Evolutionary conservation across 2,113 vertebrate species (phyloP), one percentile per base, ranked within the genome.

Genomic region (Emberiza fucata): DNA sequence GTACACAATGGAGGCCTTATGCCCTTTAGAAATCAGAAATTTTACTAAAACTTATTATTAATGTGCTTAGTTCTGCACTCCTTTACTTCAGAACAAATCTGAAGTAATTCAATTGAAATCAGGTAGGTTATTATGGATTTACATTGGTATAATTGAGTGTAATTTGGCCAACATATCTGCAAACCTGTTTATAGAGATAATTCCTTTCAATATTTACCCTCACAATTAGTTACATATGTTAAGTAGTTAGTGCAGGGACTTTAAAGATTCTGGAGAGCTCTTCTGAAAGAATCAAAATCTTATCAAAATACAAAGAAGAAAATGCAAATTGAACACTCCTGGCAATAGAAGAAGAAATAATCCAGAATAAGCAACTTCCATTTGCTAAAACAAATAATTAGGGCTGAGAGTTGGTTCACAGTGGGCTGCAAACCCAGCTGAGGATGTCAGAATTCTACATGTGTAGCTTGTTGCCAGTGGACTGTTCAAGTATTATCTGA

Each of bases 131-230:
- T 94, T 94, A 91, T 90, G 91, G 88, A 86, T 95, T 95, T 95
- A 54, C 31, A 40, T 87, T 71, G 77, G 42, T 81, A 63, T 92
- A 92, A 96, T 82, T 92, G 83, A 80, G 81, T 88, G 72, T 73
- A 92, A 93, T 96, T 93, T 95, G 90, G 92, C 78, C 75, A 91
- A 68, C 47, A 45, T 92, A 94, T 95, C 88, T 97, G 65, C 77
- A 76, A 57, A 93, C 90, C 68, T 95, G 65, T 91, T 96, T 97
- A 79, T 57, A 92, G 76, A 92, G 88, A 96, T 91, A 13, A 70
- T 94, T 91, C 81, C 92, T 95, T 88, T 92, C 96, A 94, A 77
- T 96, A 96, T 96, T 96, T 97, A 95, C 90, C 47, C 80, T 94
- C 75, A 78, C 94, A 97, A 97, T 95, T 90, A 97, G 63, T 80